These are phyloP conservation scores for Exaiptasia diaphana DNA, from an alignment of 64 coral and sea anemone species.

Conservation along the genomic window DNA sequence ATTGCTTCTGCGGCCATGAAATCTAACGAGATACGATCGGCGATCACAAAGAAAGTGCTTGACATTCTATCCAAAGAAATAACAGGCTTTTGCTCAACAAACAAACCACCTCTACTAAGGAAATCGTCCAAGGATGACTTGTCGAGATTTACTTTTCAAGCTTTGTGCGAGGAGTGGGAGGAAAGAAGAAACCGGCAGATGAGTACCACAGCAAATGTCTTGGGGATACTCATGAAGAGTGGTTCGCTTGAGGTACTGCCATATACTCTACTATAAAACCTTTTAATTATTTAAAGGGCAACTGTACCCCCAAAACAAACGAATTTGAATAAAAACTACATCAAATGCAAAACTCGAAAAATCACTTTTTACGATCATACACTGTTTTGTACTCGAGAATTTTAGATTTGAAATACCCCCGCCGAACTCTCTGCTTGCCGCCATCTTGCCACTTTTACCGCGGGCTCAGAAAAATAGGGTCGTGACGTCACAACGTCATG, in stretches of 20 bases:
- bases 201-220: conserved; percentile 3
- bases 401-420: no score
- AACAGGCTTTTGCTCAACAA: conserved; percentile 24
- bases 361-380: no score
- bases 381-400: no score
- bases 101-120: conserved; percentile 33
- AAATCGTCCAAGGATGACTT: conserved; percentile 20
- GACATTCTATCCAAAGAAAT: not conserved
- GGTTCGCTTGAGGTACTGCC: conserved; percentile 22
- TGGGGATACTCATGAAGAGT: conserved; percentile 22
- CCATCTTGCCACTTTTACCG: no score
- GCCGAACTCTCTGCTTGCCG: no score
- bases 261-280: no score
- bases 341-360: no score
- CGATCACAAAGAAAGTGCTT: not conserved
- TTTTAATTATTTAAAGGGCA: no score
- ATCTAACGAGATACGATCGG: not conserved
- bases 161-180: conserved; percentile 30
- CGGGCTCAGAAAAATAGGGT: no score
- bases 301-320: no score
- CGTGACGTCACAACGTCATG: no score
- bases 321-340: no score
- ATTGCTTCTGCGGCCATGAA: conserved; percentile 7
- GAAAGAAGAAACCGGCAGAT: conserved; percentile 17
- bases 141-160: not conserved